These are phyloP conservation scores for Tetrax tetrax DNA, from an alignment of 2,113 vertebrate genomes.

Conservation along the genomic window DNA sequence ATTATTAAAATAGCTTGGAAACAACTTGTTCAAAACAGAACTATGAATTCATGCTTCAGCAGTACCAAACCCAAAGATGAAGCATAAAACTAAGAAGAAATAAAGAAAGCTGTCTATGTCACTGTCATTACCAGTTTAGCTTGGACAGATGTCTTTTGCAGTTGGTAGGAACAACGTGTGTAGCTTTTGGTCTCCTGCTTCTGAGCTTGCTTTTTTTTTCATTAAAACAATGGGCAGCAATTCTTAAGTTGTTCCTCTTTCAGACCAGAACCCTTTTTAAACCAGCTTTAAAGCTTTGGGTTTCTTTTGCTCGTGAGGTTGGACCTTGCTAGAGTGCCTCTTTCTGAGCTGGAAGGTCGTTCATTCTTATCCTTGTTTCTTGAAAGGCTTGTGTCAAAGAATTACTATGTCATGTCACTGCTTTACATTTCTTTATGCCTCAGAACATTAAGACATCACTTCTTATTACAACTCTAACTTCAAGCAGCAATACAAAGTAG, in stretches of 20 bases:
- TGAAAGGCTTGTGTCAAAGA: not conserved
- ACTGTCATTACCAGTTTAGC: not conserved
- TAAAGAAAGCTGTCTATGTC: not conserved
- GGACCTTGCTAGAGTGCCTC: not conserved
- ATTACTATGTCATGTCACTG: not conserved
- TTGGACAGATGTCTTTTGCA: not conserved
- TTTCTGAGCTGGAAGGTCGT: not conserved
- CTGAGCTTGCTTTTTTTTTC: not conserved
- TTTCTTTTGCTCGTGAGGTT: not conserved
- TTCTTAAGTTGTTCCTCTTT: not conserved
- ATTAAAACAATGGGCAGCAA: not conserved
- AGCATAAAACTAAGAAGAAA: not conserved
- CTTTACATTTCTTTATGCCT: not conserved
- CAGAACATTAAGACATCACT: not conserved
- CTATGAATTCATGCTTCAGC: not conserved
- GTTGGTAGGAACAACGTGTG: not conserved
- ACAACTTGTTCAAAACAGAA: not conserved
- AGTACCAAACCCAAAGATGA: not conserved
- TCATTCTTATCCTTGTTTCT: not conserved
- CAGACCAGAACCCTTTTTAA: not conserved
- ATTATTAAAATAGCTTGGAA: not conserved
- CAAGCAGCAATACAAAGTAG: not conserved
- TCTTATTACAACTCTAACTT: not conserved
- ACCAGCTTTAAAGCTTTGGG: not conserved
- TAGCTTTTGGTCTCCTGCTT: not conserved